Base-by-base conservation (phyloP, 2,888 invertebrate species). In the Spodoptera exigua region DNA sequence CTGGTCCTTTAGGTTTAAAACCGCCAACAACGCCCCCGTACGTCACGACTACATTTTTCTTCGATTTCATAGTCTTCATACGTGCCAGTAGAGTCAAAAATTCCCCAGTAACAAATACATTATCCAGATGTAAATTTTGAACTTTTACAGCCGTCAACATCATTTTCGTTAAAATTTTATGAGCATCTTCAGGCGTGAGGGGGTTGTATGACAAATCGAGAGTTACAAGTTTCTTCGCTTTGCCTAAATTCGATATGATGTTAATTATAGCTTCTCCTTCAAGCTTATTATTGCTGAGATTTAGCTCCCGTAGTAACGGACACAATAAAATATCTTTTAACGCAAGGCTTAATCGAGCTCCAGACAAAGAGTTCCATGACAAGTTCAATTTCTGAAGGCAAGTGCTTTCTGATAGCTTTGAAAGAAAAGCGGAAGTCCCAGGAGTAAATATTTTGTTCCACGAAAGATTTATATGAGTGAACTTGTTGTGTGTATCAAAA, bases 181-280 rank as follows among this genome's bases (percentile, higher is more conserved):
- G 13, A 10, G 90, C 87, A 47, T 91, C 90, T 0, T 36, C 61
- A 10, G 84, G 78, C 2, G 80, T 74, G 71, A 91, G 48, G 1
- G 90, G 90, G 56, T 91, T 91, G 40, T 70, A 83, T 9, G 91
- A 90, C 49, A 91, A 68, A 80, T 90, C 76, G 2, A 92, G 74
- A 0, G 80, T 84, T 0, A 70, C 53, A 16, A 92, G 48, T 37
- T 84, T 87, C 47, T 84, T 83, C 0, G 90, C 80, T 45, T 73
- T 82, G 0, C 16, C 36, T 35, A 92, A 55, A 53, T 44, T 61
- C 21, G 14, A 47, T n/a, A 72, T 51, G 1, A 90, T 68, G 32
- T 54, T 77, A 0, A 16, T 47, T 27, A 89, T 76, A 36, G 81
- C 84, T 36, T 83, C 85, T 3, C 77, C 82, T 17, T 65, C 61